Conservation (phyloP, 2,888 invertebrate genomes). For the Hirtodrosophila duncani region DNA sequence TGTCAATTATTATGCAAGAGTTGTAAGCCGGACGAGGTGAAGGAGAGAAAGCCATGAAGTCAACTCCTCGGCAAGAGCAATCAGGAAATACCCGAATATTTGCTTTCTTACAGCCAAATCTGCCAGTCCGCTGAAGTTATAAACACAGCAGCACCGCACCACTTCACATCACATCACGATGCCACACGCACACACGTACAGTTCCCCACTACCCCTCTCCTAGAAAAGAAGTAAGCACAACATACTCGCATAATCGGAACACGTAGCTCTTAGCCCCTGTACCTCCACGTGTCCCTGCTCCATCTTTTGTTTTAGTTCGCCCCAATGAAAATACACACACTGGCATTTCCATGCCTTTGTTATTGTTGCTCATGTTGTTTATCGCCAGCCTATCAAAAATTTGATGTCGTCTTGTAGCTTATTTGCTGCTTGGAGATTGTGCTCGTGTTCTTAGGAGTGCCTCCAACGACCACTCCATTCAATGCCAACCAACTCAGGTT, state of each 20-base stretch:
- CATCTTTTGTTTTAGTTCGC: background rate
- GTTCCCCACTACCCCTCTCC: background rate
- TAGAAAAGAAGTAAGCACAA: conserved; percentile 19
- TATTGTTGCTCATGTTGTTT: background rate
- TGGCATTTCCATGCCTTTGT: conserved; percentile 7
- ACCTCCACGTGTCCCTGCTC: background rate
- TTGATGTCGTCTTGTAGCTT: background rate
- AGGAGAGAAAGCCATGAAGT: conserved; percentile 15
- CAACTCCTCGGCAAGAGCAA: conserved; percentile 45
- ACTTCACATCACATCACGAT: background rate
- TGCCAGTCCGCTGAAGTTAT: conserved; percentile 19
- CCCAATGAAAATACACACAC: conserved; percentile 25
- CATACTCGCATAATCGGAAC: conserved; percentile 51
- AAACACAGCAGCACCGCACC: conserved; percentile 32
- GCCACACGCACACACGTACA: conserved; percentile 24
- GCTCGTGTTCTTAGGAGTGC: conserved; percentile 46
- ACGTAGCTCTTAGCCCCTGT: conserved; percentile 38
- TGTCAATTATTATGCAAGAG: conserved; percentile 72
- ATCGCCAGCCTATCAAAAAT: background rate
- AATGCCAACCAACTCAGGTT: conserved; percentile 29
- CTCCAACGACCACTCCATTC: conserved; percentile 4
- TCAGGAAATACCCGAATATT: conserved; percentile 66
- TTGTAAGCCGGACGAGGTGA: conserved; percentile 34
- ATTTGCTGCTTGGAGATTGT: too few relatives aligned
- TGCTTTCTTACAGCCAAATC: too few relatives aligned